phyloP scores from a whole-genome alignment of 2,797 vertebrate genomes.

The Premnoplex brunnescens region DNA sequence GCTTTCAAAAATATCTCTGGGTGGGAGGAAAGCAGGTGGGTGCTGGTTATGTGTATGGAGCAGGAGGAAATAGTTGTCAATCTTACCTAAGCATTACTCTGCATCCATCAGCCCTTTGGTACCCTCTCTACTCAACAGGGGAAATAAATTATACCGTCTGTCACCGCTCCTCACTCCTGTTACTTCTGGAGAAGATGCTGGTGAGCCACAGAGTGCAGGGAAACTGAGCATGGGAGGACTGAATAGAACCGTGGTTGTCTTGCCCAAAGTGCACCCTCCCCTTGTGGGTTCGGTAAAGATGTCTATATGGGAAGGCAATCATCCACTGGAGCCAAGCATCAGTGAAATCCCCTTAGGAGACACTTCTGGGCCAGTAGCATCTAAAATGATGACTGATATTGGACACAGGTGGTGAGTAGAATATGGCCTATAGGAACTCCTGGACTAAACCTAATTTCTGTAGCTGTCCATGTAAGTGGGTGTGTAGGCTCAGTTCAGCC shows the following conservation, averaged over 20 bases:
- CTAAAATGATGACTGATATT: neutral
- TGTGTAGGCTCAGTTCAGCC: neutral
- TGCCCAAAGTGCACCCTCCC: neutral
- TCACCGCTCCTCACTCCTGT: neutral
- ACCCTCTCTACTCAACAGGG: neutral
- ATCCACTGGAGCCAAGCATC: rapidly evolving
- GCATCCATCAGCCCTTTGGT: slow-evolving; percentile 40
- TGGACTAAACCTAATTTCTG: neutral
- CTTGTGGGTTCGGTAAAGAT: rapidly evolving
- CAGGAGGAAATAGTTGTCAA: slow-evolving; percentile 68
- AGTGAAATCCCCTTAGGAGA: neutral
- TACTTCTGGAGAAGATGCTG: neutral
- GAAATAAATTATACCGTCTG: neutral
- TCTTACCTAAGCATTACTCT: slow-evolving; percentile 60
- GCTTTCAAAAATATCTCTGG: slow-evolving; percentile 66
- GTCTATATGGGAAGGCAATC: rapidly evolving
- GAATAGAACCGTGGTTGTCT: neutral
- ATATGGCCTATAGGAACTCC: neutral
- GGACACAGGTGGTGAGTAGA: neutral
- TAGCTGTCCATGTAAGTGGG: neutral
- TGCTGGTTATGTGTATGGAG: slow-evolving; percentile 53
- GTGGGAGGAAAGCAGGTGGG: slow-evolving; percentile 58
- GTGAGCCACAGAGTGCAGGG: neutral
- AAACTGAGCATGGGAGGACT: neutral
- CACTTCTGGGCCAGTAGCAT: neutral